Percentiles rank a stretch among this genome's conserved stretches.
phyloP scores from a whole-genome alignment of 2,888 invertebrate species.

The Automeris io region DNA sequence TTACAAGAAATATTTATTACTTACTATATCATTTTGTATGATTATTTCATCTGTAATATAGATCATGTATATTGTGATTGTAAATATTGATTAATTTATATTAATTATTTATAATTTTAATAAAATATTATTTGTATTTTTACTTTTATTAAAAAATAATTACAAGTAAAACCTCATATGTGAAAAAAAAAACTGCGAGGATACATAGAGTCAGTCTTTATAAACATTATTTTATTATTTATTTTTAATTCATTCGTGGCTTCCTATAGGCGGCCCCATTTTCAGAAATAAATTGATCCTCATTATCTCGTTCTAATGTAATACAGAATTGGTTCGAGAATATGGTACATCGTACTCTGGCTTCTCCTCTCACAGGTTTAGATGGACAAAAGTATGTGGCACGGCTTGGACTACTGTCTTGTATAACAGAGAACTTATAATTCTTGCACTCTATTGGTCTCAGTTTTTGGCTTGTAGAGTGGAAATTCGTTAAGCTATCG shows the following conservation, averaged over 20 bases:
- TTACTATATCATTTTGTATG: too few species aligned
- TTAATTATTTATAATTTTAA: too few species aligned
- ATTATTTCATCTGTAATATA: too few species aligned
- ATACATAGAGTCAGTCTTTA: too few species aligned
- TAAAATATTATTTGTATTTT: too few species aligned
- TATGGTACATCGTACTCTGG: slow-evolving; percentile 50
- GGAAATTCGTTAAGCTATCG: slow-evolving; percentile 13
- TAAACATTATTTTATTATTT: background rate
- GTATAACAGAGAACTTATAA: slow-evolving; percentile 59
- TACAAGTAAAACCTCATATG: too few species aligned
- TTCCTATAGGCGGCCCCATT: slow-evolving; percentile 41
- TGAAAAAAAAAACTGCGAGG: too few species aligned
- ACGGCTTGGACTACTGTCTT: slow-evolving; percentile 40
- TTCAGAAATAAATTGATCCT: slow-evolving; percentile 50
- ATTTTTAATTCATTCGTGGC: slow-evolving; percentile 33
- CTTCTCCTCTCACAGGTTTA: slow-evolving; percentile 44
- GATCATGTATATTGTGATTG: too few species aligned
- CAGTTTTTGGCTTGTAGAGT: slow-evolving; percentile 14
- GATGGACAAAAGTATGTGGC: slow-evolving; percentile 63
- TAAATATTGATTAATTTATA: too few species aligned
- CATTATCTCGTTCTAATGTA: slow-evolving; percentile 50
- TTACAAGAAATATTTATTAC: too few species aligned
- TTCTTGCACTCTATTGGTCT: slow-evolving; percentile 62
- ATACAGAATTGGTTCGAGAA: slow-evolving; percentile 67
- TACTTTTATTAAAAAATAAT: too few species aligned